Evolutionary conservation across 2,888 invertebrate genomes (phyloP), one percentile per base, ranked within the genome.

Genomic region (Furcula furcula): DNA sequence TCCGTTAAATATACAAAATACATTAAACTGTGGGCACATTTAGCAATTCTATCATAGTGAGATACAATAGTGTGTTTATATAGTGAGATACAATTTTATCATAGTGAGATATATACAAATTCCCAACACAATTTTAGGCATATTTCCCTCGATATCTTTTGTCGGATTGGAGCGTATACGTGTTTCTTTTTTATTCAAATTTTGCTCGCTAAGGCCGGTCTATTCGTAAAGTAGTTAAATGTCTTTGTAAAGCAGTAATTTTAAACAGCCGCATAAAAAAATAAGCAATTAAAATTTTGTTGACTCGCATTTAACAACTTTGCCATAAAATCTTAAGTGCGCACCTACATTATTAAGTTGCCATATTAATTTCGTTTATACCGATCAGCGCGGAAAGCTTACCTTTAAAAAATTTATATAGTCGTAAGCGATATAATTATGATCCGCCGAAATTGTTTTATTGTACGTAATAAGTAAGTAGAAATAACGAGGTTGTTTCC

Each of bases 401-500:
- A 25, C 34, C 35, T 40, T 36, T 48, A 31, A 4, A 31, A 34
- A 18, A 29, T 36, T 36, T 34, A 41, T 50, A 33, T 29, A 21
- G 13, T 30, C 32, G 23, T 25, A 30, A 34, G 29, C 29, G 12
- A 36, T 19, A 14, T 38, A 55, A 46, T 54, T 48, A 43, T 41
- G 48, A 28, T 9, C 10, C 13, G 37, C 40, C 36, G 27, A 51
- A 41, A 42, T 25, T 31, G 35, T 27, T 39, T 51, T 40, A 51
- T 26, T 37, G 29, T 38, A 36, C 29, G 29, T 48, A 51, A 36
- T 30, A 36, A 36, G 51, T 34, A 50, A 30, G 25, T 40, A 34
- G 19, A 36, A 32, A 36, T 35, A 7, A 1, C 25, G 35, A 34
- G 22, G 31, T 47, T 31, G 25, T 11, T 5, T 34, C 22, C 29